Evolutionary conservation across 2,888 invertebrate genomes (phyloP).

Genomic region (Sipha maydis): DNA sequence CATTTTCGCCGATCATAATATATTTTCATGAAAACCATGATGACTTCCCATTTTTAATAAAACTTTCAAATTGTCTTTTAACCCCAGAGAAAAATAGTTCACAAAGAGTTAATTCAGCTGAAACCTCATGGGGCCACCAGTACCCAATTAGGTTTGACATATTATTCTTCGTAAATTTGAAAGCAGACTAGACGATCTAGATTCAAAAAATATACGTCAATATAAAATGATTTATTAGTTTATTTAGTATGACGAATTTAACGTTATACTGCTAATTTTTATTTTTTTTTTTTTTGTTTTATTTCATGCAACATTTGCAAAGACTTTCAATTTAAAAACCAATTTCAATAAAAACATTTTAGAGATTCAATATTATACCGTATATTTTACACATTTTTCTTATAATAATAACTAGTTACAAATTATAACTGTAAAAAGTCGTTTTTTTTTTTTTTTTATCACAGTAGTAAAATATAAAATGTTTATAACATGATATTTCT

Average conservation of each 20-base stretch:
- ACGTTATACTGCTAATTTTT: not conserved
- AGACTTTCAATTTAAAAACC: too few species aligned
- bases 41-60: constrained; percentile 32
- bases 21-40: not conserved
- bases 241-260: not conserved
- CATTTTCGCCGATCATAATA: not conserved
- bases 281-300: too few species aligned
- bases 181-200: not conserved
- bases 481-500: too few species aligned
- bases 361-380: too few species aligned
- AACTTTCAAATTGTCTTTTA: constrained; percentile 42
- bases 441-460: too few species aligned
- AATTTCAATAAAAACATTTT: too few species aligned
- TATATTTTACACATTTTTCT: too few species aligned
- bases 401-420: too few species aligned
- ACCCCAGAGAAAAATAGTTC: constrained; percentile 34
- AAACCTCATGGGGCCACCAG: constrained; percentile 21
- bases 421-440: too few species aligned
- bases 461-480: too few species aligned
- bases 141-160: constrained; percentile 51
- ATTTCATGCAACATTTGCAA: too few species aligned
- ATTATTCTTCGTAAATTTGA: constrained; percentile 44
- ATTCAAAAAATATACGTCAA: constrained; percentile 8
- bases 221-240: constrained; percentile 38
- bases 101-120: constrained; percentile 16